These are phyloP conservation scores for Amphiprion clarkii DNA, from an alignment of 2,797 vertebrate species.

Conservation along the genomic window DNA sequence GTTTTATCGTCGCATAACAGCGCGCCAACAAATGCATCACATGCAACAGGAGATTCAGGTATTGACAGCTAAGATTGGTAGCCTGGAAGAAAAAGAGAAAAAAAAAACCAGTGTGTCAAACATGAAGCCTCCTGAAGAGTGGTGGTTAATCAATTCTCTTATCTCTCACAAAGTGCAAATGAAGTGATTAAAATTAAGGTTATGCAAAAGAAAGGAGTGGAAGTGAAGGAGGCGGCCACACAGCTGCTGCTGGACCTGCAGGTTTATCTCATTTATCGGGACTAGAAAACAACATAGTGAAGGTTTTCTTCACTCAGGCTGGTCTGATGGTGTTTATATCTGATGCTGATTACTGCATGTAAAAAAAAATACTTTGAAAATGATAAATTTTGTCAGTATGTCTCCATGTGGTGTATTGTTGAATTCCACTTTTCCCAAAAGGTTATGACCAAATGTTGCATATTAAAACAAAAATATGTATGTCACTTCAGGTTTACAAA, in stretches of 20 bases:
- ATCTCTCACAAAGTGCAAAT: constrained; percentile 85
- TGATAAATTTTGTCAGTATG: neutral
- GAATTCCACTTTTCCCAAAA: too few relatives aligned
- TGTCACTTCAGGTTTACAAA: too few relatives aligned
- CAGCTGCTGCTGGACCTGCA: constrained; percentile 27
- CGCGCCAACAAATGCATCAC: constrained; percentile 76
- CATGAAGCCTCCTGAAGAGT: constrained; percentile 75
- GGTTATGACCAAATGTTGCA: too few relatives aligned
- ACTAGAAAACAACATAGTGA: constrained; percentile 44
- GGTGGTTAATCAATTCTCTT: constrained; percentile 85
- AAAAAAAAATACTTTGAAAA: too few relatives aligned
- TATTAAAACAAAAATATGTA: too few relatives aligned
- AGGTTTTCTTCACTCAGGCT: constrained; percentile 22
- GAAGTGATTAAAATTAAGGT: constrained; percentile 81
- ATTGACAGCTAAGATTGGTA: constrained; percentile 79
- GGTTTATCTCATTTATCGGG: constrained; percentile 63
- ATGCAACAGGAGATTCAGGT: constrained; percentile 78
- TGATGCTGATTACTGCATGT: too few relatives aligned
- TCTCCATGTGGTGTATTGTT: too few relatives aligned
- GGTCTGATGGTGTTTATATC: too few relatives aligned
- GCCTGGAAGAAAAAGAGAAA: constrained; percentile 38
- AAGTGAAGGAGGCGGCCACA: constrained; percentile 55
- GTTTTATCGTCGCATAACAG: constrained; percentile 83
- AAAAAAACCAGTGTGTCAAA: constrained; percentile 73
- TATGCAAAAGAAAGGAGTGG: constrained; percentile 60